A percentile compares a stretch with the other conserved stretches of the same genome.
Conservation (phyloP, 2,797 vertebrate species). For the Aldrovandia affinis region DNA sequence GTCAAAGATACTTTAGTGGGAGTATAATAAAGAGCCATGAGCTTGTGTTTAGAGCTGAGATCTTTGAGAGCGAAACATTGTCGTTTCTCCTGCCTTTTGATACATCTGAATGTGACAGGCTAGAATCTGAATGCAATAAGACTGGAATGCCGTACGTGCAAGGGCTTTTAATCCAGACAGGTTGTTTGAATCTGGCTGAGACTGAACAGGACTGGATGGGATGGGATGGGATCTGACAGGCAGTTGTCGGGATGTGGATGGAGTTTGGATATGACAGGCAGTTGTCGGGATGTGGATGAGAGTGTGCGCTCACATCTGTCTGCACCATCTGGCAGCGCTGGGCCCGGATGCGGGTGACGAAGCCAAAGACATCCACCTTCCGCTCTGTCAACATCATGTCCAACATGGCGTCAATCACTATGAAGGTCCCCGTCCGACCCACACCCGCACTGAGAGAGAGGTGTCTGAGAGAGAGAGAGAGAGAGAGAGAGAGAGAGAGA, state of each 20-base stretch:
- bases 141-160: neutral
- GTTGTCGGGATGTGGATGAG: neutral
- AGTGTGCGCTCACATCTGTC: conserved; percentile 84
- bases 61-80: neutral
- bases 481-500: neutral
- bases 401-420: conserved; percentile 98
- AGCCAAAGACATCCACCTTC: conserved; percentile 96
- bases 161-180: neutral
- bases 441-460: conserved; percentile 84
- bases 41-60: neutral
- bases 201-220: neutral
- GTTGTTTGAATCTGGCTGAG: neutral
- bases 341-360: conserved; percentile 93
- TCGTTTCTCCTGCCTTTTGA: neutral
- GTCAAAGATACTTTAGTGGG: neutral
- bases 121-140: neutral
- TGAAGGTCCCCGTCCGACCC: conserved; percentile 93
- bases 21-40: neutral
- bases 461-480: neutral
- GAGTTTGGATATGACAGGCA: neutral
- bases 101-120: neutral
- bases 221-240: neutral
- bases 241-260: neutral
- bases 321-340: conserved; percentile 99
- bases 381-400: conserved; percentile 94